Conservation (phyloP, 2,797 vertebrate genomes). For the Coilia nasus region DNA sequence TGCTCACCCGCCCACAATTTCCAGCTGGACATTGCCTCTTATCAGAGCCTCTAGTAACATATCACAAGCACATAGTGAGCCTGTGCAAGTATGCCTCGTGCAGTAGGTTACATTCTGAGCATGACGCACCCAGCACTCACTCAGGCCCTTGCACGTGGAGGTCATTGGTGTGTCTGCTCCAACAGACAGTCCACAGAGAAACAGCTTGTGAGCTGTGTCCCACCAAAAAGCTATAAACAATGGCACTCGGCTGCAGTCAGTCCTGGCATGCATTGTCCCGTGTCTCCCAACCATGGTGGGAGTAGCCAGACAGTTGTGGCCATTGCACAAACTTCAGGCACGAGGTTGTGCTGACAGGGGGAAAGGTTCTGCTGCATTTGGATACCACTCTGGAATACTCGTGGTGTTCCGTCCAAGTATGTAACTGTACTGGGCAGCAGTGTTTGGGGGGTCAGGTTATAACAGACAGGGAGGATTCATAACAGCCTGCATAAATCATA, state of each 20-base stretch:
- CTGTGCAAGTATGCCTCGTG: background rate
- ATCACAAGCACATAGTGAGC: background rate
- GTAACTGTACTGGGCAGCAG: slow-evolving; percentile 9
- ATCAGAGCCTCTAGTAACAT: background rate
- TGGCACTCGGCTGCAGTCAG: background rate
- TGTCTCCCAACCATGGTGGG: background rate
- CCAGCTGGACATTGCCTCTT: slow-evolving; percentile 10
- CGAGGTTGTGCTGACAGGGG: background rate
- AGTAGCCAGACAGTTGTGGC: background rate
- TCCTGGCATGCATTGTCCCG: background rate
- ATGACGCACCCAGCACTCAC: background rate
- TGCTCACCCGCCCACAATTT: background rate
- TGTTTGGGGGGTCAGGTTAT: slow-evolving; percentile 7
- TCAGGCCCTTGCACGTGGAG: background rate
- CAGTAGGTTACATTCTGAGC: background rate
- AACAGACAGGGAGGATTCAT: background rate
- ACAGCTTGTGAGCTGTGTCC: background rate
- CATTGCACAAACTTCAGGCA: background rate
- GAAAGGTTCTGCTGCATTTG: background rate
- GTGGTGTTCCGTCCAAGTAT: slow-evolving; percentile 30
- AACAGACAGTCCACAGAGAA: background rate
- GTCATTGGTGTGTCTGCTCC: background rate
- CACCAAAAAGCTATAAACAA: background rate
- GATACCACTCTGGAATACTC: background rate
- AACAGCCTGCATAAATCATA: background rate